Evolutionary conservation across 1,140 invertebrate species (phyloP).

Genomic region (Sinella curviseta): DNA sequence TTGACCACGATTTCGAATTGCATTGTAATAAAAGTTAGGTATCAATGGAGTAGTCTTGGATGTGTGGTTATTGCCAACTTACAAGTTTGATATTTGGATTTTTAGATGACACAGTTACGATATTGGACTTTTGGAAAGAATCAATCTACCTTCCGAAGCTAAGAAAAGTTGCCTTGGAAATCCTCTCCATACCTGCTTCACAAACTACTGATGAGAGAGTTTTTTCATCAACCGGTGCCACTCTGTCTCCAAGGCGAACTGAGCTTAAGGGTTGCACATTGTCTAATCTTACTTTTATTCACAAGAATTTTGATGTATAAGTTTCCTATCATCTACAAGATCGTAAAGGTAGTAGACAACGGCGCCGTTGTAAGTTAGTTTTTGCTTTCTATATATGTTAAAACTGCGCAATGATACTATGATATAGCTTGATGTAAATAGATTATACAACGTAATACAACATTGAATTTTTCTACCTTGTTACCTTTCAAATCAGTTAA

Average conservation of each 20-base stretch:
- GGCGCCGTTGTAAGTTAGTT: neutral
- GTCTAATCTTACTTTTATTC: neutral
- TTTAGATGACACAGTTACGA: neutral
- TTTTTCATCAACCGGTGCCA: neutral
- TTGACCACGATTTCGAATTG: neutral
- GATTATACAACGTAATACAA: no score
- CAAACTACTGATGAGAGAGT: constrained; percentile 13
- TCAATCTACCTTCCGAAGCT: neutral
- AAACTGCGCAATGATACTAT: no score
- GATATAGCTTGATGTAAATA: no score
- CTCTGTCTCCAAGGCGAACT: neutral
- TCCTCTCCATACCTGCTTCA: neutral
- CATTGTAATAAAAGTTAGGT: neutral
- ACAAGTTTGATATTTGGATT: neutral
- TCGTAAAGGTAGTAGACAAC: neutral
- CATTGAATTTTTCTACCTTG: no score
- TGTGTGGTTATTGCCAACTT: no score
- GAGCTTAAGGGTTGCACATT: neutral
- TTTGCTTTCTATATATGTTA: no score
- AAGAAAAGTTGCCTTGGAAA: neutral
- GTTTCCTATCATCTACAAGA: neutral
- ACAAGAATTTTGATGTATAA: constrained; percentile 2
- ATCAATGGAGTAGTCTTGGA: no score
- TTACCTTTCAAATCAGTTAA: no score
- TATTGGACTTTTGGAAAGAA: neutral